These are phyloP conservation scores for Patella ulyssiponensis DNA, from an alignment of 2,888 invertebrate genomes.

Conservation along the genomic window DNA sequence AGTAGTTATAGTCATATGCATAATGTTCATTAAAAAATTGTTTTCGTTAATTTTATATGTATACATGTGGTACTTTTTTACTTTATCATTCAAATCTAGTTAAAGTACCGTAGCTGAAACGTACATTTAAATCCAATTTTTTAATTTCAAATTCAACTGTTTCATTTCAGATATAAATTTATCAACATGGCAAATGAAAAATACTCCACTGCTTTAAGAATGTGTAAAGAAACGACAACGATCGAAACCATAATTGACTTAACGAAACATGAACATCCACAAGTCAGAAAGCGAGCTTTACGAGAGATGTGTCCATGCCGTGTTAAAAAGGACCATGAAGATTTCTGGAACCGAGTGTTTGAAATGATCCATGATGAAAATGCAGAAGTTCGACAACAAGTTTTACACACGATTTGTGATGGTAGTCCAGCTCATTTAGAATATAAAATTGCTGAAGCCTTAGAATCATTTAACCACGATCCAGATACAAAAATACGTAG, in stretches of 20 bases:
- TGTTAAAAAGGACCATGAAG: slow-evolving; percentile 64
- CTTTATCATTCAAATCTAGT: no score
- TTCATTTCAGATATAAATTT: no score
- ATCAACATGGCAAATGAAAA: not conserved
- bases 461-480: slow-evolving; percentile 67
- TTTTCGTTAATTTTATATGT: no score
- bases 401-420: slow-evolving; percentile 69
- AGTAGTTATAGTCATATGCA: no score
- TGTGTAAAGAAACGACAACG: slow-evolving; percentile 61
- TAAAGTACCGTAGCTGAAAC: no score
- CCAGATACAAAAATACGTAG: slow-evolving; percentile 61
- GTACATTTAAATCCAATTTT: no score
- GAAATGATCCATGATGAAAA: slow-evolving; percentile 65
- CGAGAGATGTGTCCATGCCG: slow-evolving; percentile 70
- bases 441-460: slow-evolving; percentile 59
- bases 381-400: slow-evolving; percentile 63
- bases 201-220: slow-evolving; percentile 47
- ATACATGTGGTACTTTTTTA: no score
- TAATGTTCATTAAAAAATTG: no score
- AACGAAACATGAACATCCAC: slow-evolving; percentile 60
- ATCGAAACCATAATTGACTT: slow-evolving; percentile 66
- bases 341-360: slow-evolving; percentile 67
- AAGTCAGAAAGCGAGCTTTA: slow-evolving; percentile 66
- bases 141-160: no score
- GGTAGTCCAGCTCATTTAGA: slow-evolving; percentile 69